Evolutionary conservation across 2,888 invertebrate species (phyloP), one percentile per base, ranked within the genome.

Genomic region (Plebejus anna): DNA sequence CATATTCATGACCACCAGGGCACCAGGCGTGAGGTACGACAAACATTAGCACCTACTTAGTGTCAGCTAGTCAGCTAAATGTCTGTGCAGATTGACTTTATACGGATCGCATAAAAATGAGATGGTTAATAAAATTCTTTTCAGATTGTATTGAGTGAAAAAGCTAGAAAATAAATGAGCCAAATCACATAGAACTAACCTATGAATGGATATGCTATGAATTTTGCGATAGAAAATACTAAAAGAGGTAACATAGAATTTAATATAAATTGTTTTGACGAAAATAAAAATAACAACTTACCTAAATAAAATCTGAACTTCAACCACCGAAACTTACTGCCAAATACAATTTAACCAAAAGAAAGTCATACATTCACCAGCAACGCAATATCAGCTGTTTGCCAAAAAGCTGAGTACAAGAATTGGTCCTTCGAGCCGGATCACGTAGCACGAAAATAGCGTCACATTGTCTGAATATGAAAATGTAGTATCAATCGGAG

Each of bases 391-490:
- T 59, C 22, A 9, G 22, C 16, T 59, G 59, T 59, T n/a, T 22
- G 7, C 2, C n/a, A 59, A 59, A 59, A n/a, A 22, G 59, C 59
- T 28, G 22, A 28, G 61, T 61, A 28, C 2, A 3, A 9, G 4
- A 61, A 61, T 61, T 66, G 66, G 66, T 66, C 66, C 66, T 66
- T 36, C 66, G 32, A 66, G 66, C 32, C 66, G 11, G 61, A 66
- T 66, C 61, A 28, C 11, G 59, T 22, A n/a, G n/a, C 11, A 61
- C 11, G 28, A 9, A 61, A 22, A 61, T 66, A 16, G 16, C 32
- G 32, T 66, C 66, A 66, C 32, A 66, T 1, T 32, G 32, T 66
- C 66, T 66, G 32, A 66, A 16, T 66, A 66, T 32, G 32, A 32
- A 61, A 61, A 61, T 32, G 11, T 66, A 66, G 66, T 66, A 66